These are phyloP conservation scores for Mesoclemmys tuberculata DNA, from an alignment of 2,113 vertebrate genomes.

Conservation along the genomic window DNA sequence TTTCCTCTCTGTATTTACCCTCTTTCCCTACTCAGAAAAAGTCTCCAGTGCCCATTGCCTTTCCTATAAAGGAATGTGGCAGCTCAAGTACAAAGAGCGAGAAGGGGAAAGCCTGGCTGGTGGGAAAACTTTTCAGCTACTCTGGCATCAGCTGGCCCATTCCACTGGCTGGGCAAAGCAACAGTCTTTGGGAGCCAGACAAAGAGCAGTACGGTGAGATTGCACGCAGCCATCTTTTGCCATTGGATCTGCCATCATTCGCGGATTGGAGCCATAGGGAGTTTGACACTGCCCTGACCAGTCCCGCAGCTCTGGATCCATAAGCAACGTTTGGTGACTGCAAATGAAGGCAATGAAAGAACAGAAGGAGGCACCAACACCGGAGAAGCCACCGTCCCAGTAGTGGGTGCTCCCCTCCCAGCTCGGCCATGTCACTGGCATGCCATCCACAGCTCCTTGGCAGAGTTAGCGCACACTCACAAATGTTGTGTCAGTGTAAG, in stretches of 20 bases:
- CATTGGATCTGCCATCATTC: neutral
- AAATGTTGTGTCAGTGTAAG: no score
- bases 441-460: neutral
- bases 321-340: neutral
- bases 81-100: neutral
- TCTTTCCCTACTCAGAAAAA: neutral
- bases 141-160: neutral
- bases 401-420: no score
- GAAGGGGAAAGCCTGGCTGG: neutral
- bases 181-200: neutral
- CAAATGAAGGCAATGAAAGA: neutral
- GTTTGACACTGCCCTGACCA: rapidly evolving
- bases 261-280: neutral
- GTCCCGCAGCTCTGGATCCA: neutral
- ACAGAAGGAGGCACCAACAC: neutral
- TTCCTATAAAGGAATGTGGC: neutral
- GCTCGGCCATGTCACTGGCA: rapidly evolving
- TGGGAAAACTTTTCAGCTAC: neutral
- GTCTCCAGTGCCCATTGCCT: rapidly evolving
- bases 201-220: rapidly evolving
- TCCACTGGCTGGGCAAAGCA: neutral
- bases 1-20: neutral
- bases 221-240: neutral
- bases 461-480: no score
- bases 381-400: no score